These are phyloP conservation scores for Xenus cinereus DNA, from an alignment of 2,113 vertebrate species.

Conservation along the genomic window DNA sequence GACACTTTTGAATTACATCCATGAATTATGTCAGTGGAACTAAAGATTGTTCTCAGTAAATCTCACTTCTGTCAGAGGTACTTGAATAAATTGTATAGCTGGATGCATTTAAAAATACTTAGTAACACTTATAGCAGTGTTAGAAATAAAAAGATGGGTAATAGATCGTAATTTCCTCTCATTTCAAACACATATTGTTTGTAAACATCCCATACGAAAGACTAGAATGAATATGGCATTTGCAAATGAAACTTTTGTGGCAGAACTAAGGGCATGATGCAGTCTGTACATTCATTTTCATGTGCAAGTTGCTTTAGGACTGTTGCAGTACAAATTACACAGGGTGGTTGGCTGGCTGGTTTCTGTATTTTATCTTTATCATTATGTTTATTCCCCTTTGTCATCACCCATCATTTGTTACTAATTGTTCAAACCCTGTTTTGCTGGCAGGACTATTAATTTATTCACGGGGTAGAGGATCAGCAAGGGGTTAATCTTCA, in stretches of 20 bases:
- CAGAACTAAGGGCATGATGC: background rate
- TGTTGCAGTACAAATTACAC: background rate
- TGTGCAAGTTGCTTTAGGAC: too few relatives aligned
- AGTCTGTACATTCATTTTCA: background rate
- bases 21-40: background rate
- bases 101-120: background rate
- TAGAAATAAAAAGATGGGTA: background rate
- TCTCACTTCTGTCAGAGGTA: background rate
- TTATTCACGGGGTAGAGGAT: background rate
- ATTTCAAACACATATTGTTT: background rate
- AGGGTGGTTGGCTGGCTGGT: background rate
- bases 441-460: background rate
- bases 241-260: background rate
- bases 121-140: background rate
- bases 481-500: background rate
- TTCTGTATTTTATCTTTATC: background rate
- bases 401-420: background rate
- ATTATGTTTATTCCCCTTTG: background rate
- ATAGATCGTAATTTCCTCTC: background rate
- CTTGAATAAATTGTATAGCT: background rate
- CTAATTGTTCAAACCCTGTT: background rate
- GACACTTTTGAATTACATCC: background rate
- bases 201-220: background rate
- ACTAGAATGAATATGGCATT: background rate
- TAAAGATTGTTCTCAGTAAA: background rate